Evolutionary conservation across 2,888 invertebrate genomes (phyloP), one percentile per base, ranked within the genome.

Genomic region (Pharmacophagus antenor): DNA sequence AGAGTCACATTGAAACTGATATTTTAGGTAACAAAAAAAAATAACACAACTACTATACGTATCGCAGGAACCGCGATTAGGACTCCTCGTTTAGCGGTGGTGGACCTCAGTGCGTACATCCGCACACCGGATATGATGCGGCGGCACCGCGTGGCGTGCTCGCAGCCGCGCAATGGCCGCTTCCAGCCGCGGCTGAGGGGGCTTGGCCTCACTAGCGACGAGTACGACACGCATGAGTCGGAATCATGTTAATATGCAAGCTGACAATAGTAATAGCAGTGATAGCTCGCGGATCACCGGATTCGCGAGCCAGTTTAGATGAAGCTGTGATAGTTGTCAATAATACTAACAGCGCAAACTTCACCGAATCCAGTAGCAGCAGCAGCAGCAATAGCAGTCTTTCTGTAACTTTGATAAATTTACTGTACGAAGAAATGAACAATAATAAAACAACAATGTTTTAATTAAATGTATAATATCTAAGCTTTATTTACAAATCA

Each of bases 401-500:
- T 27, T 27, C 8, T 27, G 10, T 27, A 10, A 1, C 10, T 5
- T 6, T 27, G 10, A 27, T 27, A 31, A 31, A 0, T 31, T 10
- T 1, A 10, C 31, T 3, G 12, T 31, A 31, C 12, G 7, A 7
- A 27, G 10, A 31, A 17, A 46, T 25, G 17, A 44, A 52, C 20
- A 27, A 53, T 62, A 84, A 82, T 81, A 69, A 85, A 87, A 86
- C 82, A 70, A 84, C 64, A 54, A 54, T 63, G 58, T 65, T 80
- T 86, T 85, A 87, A 80, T 87, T 80, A 89, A 88, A 88, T 81
- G 81, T 88, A 87, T 88, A 88, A 85, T 88, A 85, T 88, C 82
- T 87, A 89, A 89, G 89, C 88, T 83, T 82, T 89, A 89, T 89
- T 85, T 89, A 89, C 88, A 89, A n/a, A 85, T 85, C 82, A 84